Evolutionary conservation across 2,797 vertebrate genomes (phyloP).

Genomic region (Cossypha niveicapilla): DNA sequence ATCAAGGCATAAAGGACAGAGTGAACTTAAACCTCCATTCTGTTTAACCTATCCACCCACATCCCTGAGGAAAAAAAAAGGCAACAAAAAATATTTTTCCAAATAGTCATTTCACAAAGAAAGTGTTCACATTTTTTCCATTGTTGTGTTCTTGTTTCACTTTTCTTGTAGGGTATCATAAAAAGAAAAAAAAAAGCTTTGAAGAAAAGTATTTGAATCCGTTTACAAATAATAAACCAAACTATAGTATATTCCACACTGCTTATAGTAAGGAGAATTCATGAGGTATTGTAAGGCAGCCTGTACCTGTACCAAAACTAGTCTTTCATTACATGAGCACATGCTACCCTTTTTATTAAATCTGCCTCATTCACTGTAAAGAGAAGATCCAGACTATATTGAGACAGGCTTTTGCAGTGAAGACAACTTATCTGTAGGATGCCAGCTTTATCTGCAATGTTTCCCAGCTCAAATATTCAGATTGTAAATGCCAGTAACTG

Average conservation of each 20-base stretch:
- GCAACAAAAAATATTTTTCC: background rate
- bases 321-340: background rate
- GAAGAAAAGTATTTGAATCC: background rate
- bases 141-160: background rate
- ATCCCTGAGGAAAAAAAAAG: background rate
- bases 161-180: background rate
- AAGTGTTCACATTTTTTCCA: background rate
- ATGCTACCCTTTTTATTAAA: background rate
- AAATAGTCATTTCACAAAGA: background rate
- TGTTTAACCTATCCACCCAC: background rate
- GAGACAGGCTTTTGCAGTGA: background rate
- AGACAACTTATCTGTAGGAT: background rate
- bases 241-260: background rate
- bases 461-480: slow-evolving; percentile 8
- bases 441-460: background rate
- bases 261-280: background rate
- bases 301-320: background rate
- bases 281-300: background rate
- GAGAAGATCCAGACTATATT: background rate
- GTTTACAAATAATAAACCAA: background rate
- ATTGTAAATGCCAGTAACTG: background rate
- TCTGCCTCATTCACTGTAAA: background rate
- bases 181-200: background rate
- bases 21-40: background rate
- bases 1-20: background rate